Percentiles rank a stretch among this genome's conserved stretches.
Conservation (phyloP, 1,140 invertebrate genomes). For the Riptortus pedestris region DNA sequence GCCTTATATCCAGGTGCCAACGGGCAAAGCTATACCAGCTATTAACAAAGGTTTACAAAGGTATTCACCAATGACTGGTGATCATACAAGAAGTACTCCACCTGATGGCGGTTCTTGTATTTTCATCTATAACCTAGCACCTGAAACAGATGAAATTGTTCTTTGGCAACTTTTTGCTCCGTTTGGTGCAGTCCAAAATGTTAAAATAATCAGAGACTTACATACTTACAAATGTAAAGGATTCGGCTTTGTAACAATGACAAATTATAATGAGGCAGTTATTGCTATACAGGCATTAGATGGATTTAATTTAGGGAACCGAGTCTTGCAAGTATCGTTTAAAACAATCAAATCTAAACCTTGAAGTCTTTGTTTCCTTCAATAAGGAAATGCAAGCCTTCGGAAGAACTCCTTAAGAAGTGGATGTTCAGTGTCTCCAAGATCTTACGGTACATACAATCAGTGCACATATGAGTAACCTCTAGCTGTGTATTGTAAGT, state of each 20-base stretch:
- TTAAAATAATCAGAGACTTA: conserved; percentile 94
- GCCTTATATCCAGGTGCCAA: conserved; percentile 64
- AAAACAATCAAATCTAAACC: conserved; percentile 68
- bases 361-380: background rate
- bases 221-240: conserved; percentile 99
- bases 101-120: conserved; percentile 90
- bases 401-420: background rate
- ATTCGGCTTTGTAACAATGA: conserved; percentile 99
- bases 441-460: background rate
- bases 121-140: conserved; percentile 96
- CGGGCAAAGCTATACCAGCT: conserved; percentile 62
- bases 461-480: background rate
- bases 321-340: conserved; percentile 97
- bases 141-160: conserved; percentile 96
- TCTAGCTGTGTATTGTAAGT: background rate
- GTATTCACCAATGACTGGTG: conserved; percentile 88
- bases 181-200: conserved; percentile 95
- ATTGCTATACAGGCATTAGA: conserved; percentile 95
- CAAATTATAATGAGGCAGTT: conserved; percentile 96
- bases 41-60: conserved; percentile 74
- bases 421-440: background rate
- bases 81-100: conserved; percentile 68
- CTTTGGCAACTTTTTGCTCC: conserved; percentile 98
- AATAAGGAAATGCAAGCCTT: background rate
- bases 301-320: conserved; percentile 92